Evolutionary conservation across 2,113 vertebrate genomes (phyloP), one percentile per base, ranked within the genome.

Genomic region (Cepphus grylle): DNA sequence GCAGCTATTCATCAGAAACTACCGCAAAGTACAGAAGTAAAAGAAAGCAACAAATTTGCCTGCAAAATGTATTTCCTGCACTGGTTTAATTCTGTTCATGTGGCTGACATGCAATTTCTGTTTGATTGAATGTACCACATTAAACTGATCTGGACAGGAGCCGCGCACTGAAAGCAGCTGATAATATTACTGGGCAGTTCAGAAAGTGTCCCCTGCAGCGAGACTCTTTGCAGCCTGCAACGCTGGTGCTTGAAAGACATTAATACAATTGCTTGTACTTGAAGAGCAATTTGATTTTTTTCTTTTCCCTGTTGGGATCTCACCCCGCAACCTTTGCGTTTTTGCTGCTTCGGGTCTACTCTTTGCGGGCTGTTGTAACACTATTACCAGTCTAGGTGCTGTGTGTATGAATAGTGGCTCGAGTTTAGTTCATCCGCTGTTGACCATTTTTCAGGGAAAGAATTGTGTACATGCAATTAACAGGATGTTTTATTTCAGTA

Each of bases 41-140:
- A 83, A 93, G 34, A 34, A 88, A 67, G 45, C 47, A 69, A 58
- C 38, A 71, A 26, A 73, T 91, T 53, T 89, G 66, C 30, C 83
- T 93, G 81, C 40, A 86, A 90, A 96, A 84, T 86, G 9, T 69
- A 83, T 81, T 94, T 96, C 88, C 94, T 96, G 79, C 42, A 42
- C 53, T 76, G 62, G 53, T 71, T 80, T 90, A 77, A 94, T 87
- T 94, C 88, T 22, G 12, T 20, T 45, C 61, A 50, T 52, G 55
- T 74, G 63, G 58, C 87, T 90, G 63, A 58, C 36, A 30, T 8
- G 36, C 78, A 70, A 30, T 59, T 91, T 67, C 73, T 79, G 47
- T 89, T 80, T 52, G 65, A 90, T 3, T 73, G 81, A 83, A 43
- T 3, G 34, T 15, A 26, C n/a, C 70, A 72, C 67, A 20, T 45